Conservation (phyloP, 2,113 vertebrate species). For the Xenopus borealis region DNA sequence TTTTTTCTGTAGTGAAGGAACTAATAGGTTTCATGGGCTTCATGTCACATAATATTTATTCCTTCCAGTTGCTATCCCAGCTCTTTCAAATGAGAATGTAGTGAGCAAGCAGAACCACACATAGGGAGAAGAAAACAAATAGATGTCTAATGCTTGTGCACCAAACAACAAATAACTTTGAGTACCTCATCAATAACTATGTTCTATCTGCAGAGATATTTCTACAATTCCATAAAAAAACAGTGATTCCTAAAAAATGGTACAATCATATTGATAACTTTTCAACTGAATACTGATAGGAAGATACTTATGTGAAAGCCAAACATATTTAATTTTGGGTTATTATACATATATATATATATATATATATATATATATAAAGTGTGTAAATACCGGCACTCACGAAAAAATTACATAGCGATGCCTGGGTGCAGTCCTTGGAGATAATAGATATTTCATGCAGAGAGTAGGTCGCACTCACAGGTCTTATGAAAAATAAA, state of each 20-base stretch:
- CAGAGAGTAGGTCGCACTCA: too few relatives aligned
- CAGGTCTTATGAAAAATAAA: too few relatives aligned
- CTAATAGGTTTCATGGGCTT: conserved; percentile 51
- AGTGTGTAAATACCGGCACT: too few relatives aligned
- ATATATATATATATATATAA: too few relatives aligned
- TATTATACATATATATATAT: too few relatives aligned
- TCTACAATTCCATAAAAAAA: background rate
- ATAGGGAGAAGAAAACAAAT: conserved; percentile 44
- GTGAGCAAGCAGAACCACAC: conserved; percentile 42
- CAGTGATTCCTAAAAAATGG: background rate
- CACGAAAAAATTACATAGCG: too few relatives aligned
- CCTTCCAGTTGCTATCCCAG: conserved; percentile 47
- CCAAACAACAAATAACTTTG: conserved; percentile 46
- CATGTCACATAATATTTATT: conserved; percentile 53
- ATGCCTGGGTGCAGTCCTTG: too few relatives aligned
- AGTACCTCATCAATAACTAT: background rate
- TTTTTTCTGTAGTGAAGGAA: conserved; percentile 49
- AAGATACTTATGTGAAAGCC: background rate
- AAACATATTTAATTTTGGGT: background rate
- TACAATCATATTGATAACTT: background rate
- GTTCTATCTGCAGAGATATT: background rate
- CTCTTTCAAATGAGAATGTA: conserved; percentile 48
- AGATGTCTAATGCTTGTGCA: conserved; percentile 45
- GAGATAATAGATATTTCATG: too few relatives aligned
- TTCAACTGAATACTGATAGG: too few relatives aligned